phyloP scores from a whole-genome alignment of 2,797 vertebrate genomes.

The Yasuhikotakia modesta region DNA sequence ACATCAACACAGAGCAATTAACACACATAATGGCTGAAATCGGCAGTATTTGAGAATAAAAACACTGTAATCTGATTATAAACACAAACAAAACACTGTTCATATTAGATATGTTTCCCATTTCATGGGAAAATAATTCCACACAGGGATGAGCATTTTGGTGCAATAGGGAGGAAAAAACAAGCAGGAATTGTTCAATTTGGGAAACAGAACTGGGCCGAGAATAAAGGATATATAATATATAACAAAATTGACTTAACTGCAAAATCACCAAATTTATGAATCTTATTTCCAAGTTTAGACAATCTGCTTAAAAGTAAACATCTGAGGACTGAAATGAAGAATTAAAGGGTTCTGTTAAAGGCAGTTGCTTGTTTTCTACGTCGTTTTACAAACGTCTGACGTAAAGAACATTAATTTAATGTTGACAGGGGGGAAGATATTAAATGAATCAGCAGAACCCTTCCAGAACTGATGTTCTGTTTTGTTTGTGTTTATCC shows the following conservation, averaged over 20 bases:
- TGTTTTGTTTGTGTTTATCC: background rate
- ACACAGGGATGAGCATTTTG: background rate
- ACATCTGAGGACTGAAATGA: background rate
- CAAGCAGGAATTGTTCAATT: background rate
- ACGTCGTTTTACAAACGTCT: constrained; percentile 5
- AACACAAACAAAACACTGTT: background rate
- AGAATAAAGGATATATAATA: too few species aligned
- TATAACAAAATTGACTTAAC: too few species aligned
- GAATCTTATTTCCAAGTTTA: too few species aligned
- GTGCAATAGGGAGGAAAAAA: background rate
- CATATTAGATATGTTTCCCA: background rate
- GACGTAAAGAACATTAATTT: background rate
- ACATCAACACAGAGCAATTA: constrained; percentile 19
- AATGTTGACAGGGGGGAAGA: background rate
- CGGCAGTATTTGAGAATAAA: constrained; percentile 8
- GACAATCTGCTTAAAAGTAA: too few species aligned
- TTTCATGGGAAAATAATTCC: background rate
- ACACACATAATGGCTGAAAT: constrained; percentile 6
- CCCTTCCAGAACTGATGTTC: background rate
- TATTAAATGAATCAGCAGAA: constrained; percentile 17
- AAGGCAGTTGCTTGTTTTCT: background rate
- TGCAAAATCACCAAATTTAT: too few species aligned
- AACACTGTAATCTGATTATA: constrained; percentile 16
- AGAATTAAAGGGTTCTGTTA: background rate
- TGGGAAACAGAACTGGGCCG: background rate